These are phyloP conservation scores for Caenorhabditis sp. DNA, from an alignment of 2,888 invertebrate species.

Conservation along the genomic window DNA sequence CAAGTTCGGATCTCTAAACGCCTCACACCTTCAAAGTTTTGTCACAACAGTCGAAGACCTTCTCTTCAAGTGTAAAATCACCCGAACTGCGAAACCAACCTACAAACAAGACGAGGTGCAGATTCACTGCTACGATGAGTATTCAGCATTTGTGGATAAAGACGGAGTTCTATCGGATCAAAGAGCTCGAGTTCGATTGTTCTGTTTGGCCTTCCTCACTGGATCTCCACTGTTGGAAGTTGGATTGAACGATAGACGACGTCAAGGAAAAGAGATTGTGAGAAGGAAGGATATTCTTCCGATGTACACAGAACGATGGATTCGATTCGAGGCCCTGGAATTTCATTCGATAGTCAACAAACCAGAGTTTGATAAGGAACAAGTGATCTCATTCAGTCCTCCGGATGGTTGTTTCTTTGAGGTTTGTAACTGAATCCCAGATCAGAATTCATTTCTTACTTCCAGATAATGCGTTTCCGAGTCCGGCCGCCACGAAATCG, in stretches of 20 bases:
- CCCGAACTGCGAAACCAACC: slow-evolving; percentile 85
- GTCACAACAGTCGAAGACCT: slow-evolving; percentile 94
- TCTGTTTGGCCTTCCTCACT: slow-evolving; percentile 96
- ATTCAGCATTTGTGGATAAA: slow-evolving; percentile 86
- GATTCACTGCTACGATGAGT: slow-evolving; percentile 83
- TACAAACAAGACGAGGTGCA: slow-evolving; percentile 96
- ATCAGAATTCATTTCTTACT: slow-evolving; percentile 3
- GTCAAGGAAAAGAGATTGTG: slow-evolving; percentile 90
- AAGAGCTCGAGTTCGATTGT: slow-evolving; percentile 94
- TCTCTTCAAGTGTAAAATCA: slow-evolving; percentile 90
- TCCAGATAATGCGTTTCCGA: slow-evolving; percentile 85
- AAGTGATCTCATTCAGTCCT: slow-evolving; percentile 83
- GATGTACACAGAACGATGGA: slow-evolving; percentile 97
- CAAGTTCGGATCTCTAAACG: slow-evolving; percentile 93
- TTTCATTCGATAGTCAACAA: slow-evolving; percentile 94
- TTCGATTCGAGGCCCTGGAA: slow-evolving; percentile 93
- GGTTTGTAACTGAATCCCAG: slow-evolving; percentile 57
- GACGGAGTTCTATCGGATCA: slow-evolving; percentile 90
- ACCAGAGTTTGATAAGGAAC: slow-evolving; percentile 88
- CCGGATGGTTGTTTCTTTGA: slow-evolving; percentile 83
- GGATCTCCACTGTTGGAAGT: slow-evolving; percentile 97
- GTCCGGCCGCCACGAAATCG: slow-evolving; percentile 95
- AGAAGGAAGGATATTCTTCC: slow-evolving; percentile 99
- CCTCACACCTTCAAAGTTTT: slow-evolving; percentile 94
- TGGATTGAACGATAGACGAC: slow-evolving; percentile 92